Evolutionary conservation across 2,888 invertebrate species (phyloP).

Genomic region (Muscina levida): DNA sequence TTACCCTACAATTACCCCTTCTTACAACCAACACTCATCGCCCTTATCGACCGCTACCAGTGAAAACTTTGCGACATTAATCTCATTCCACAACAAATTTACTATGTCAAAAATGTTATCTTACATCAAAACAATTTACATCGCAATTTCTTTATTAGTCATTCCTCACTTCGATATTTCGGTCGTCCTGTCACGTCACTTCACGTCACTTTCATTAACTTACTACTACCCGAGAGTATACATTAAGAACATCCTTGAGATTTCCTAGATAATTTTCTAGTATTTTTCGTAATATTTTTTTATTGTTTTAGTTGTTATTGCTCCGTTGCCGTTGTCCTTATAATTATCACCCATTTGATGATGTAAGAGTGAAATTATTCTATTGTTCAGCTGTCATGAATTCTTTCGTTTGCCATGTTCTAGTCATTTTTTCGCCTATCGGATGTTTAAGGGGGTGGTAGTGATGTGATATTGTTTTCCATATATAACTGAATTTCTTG

Average conservation of each 20-base stretch:
- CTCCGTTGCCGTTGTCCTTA: constrained; percentile 28
- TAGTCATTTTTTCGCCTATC: constrained; percentile 15
- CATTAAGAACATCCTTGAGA: constrained; percentile 36
- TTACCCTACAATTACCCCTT: background rate
- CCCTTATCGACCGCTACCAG: no score
- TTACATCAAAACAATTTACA: background rate
- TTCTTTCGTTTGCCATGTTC: constrained; percentile 20
- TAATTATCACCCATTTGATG: constrained; percentile 58
- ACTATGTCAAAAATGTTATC: background rate
- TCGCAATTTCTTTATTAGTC: background rate
- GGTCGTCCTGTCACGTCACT: background rate
- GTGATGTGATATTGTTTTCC: background rate
- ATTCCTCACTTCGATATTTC: background rate
- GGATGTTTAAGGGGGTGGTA: background rate
- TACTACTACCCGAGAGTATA: constrained; percentile 15
- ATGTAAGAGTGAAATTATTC: constrained; percentile 6
- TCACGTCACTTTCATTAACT: constrained; percentile 20
- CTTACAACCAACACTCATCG: background rate
- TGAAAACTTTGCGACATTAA: no score
- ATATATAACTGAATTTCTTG: constrained; percentile 7
- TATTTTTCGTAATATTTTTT: background rate
- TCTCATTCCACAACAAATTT: background rate
- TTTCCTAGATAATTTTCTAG: constrained; percentile 23
- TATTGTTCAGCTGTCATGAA: constrained; percentile 26
- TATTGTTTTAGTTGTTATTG: constrained; percentile 22